Percentiles rank a stretch among this genome's conserved stretches.
phyloP scores from a whole-genome alignment of 2,888 invertebrate genomes.

The Erebia palarica region DNA sequence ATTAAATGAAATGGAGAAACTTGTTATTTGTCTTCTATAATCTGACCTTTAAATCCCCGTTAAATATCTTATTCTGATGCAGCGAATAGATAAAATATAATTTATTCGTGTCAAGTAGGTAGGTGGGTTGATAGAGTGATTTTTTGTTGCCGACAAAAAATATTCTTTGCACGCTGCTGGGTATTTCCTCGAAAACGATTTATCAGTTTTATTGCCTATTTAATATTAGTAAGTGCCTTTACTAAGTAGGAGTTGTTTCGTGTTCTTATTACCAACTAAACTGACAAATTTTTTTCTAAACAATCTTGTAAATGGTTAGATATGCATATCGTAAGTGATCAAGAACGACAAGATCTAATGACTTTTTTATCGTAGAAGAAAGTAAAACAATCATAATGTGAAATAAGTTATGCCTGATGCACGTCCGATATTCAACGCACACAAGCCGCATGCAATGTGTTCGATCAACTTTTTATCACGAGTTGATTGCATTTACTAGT shows the following conservation, averaged over 20 bases:
- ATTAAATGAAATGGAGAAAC: neutral
- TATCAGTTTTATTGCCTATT: neutral
- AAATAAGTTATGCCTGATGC: conserved; percentile 11
- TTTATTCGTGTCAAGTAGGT: conserved; percentile 13
- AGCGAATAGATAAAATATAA: conserved; percentile 21
- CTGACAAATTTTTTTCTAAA: neutral
- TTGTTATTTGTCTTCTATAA: neutral
- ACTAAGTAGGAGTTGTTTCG: neutral
- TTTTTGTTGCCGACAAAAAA: conserved; percentile 23
- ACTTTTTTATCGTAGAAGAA: neutral
- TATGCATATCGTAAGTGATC: no score
- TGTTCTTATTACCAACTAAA: neutral
- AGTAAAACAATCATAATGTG: neutral
- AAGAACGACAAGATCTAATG: no score
- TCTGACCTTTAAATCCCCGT: conserved; percentile 20
- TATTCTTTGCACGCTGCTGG: conserved; percentile 1
- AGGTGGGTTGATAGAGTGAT: neutral
- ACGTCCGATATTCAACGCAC: neutral
- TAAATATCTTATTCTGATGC: conserved; percentile 15
- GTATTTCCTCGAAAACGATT: conserved; percentile 21
- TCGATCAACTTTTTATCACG: conserved; percentile 18
- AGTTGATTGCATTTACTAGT: conserved; percentile 12
- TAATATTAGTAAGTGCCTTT: neutral
- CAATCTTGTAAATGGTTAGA: no score
- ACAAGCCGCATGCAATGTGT: conserved; percentile 11